A percentile compares a stretch with the other conserved stretches of the same genome.
phyloP scores from a whole-genome alignment of 92 coral and sea anemone species.

The Anthopleura xanthogrammica region DNA sequence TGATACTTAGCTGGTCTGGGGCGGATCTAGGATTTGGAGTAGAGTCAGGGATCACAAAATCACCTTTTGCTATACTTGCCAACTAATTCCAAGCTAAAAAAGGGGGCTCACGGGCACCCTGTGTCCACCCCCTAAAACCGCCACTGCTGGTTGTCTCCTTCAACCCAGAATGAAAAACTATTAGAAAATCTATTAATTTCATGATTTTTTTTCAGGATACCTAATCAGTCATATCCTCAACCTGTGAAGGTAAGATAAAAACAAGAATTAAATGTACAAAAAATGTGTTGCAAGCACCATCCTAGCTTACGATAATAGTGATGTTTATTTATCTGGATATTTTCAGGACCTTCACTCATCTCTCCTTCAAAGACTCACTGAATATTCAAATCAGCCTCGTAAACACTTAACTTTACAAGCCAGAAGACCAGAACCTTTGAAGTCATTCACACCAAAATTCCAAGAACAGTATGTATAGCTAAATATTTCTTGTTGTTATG shows the following conservation, averaged over 20 bases:
- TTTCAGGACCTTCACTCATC: slow-evolving; percentile 28
- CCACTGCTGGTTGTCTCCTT: not conserved
- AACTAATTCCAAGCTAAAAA: too few relatives aligned
- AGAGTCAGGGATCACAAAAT: too few relatives aligned
- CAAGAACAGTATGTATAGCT: slow-evolving; percentile 80
- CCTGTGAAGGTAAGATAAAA: slow-evolving; percentile 55
- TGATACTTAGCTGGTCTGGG: too few relatives aligned
- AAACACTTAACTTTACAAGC: slow-evolving; percentile 78
- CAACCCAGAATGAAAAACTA: not conserved
- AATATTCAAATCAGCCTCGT: slow-evolving; percentile 40
- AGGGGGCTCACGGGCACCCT: too few relatives aligned
- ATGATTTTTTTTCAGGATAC: slow-evolving; percentile 53
- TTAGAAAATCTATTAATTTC: not conserved
- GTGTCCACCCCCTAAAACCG: too few relatives aligned
- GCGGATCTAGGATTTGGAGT: too few relatives aligned
- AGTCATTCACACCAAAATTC: slow-evolving; percentile 91
- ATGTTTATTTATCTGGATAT: not conserved
- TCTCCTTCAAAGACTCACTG: slow-evolving; percentile 26
- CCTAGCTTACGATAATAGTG: too few relatives aligned
- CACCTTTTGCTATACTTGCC: too few relatives aligned
- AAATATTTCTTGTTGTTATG: too few relatives aligned
- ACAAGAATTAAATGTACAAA: too few relatives aligned
- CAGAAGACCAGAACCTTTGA: slow-evolving; percentile 80
- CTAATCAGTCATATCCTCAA: slow-evolving; percentile 50
- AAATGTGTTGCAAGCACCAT: too few relatives aligned